These are phyloP conservation scores for Microtus montanus DNA, from an alignment of 2,113 vertebrate species.

Conservation along the genomic window DNA sequence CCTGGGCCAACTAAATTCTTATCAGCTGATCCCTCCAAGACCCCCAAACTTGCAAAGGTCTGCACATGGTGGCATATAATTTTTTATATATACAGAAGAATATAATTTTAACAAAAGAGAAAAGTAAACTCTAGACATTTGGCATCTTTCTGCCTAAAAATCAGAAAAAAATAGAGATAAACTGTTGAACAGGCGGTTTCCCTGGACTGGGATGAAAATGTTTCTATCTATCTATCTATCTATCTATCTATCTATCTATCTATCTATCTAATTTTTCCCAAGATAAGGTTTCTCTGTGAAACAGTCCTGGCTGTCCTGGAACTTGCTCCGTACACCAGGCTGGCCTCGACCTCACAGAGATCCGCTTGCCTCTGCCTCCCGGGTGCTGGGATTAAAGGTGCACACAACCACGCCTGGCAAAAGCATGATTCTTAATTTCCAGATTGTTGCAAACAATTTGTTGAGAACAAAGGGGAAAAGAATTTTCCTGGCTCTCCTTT, in stretches of 20 bases:
- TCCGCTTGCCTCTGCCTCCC: background rate
- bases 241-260: too few relatives aligned
- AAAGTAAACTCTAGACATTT: conserved; percentile 58
- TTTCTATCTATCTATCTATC: too few relatives aligned
- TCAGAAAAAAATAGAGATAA: background rate
- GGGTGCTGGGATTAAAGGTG: background rate
- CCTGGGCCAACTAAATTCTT: background rate
- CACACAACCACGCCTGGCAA: background rate
- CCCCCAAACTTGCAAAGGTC: background rate
- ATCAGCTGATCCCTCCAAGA: background rate
- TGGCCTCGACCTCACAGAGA: background rate
- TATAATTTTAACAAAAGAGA: conserved; percentile 80
- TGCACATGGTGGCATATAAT: background rate
- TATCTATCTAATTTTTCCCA: background rate
- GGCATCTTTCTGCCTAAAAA: conserved; percentile 55
- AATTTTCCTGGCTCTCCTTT: background rate
- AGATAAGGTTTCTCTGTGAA: background rate
- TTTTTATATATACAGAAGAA: conserved; percentile 65
- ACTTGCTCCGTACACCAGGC: background rate
- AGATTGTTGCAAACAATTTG: background rate
- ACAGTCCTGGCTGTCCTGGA: background rate
- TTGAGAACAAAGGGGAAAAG: background rate
- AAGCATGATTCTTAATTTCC: background rate
- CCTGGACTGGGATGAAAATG: conserved; percentile 46
- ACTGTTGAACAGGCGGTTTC: background rate